phyloP scores from a whole-genome alignment of 2,113 vertebrate species.

The Pseudopodoces humilis region DNA sequence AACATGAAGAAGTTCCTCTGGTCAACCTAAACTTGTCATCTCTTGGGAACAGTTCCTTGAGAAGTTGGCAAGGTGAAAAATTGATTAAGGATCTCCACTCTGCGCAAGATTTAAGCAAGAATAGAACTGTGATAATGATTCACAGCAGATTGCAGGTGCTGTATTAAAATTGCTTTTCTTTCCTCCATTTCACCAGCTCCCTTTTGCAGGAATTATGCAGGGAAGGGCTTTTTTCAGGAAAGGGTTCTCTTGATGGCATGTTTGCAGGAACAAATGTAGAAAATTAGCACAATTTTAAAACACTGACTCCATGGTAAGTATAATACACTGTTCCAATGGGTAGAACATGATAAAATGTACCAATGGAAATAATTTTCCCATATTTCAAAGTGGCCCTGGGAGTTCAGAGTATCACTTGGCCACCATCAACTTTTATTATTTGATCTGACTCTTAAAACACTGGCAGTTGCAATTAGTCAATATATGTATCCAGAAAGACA shows the following conservation, averaged over 20 bases:
- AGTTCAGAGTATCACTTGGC: not conserved
- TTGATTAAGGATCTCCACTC: not conserved
- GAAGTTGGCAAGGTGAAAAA: not conserved
- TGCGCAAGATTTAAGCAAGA: not conserved
- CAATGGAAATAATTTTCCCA: not conserved
- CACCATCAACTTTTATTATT: constrained; percentile 21
- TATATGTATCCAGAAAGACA: constrained; percentile 41
- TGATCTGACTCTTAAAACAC: constrained; percentile 40
- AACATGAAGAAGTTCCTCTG: not conserved
- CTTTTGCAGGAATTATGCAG: not conserved
- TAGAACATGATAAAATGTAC: no score
- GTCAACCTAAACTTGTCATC: not conserved
- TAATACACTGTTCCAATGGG: not conserved
- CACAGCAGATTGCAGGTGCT: not conserved
- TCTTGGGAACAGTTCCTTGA: not conserved
- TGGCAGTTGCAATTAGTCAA: constrained; percentile 47
- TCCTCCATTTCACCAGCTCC: not conserved
- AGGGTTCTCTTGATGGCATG: not conserved
- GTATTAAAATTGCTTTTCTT: not conserved
- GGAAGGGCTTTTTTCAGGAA: not conserved
- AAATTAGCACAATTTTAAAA: not conserved
- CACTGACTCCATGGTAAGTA: not conserved
- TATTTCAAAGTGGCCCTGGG: not conserved
- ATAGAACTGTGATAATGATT: not conserved
- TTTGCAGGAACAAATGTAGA: not conserved